phyloP scores from a whole-genome alignment of 2,113 vertebrate genomes.

The Climacteris rufus region DNA sequence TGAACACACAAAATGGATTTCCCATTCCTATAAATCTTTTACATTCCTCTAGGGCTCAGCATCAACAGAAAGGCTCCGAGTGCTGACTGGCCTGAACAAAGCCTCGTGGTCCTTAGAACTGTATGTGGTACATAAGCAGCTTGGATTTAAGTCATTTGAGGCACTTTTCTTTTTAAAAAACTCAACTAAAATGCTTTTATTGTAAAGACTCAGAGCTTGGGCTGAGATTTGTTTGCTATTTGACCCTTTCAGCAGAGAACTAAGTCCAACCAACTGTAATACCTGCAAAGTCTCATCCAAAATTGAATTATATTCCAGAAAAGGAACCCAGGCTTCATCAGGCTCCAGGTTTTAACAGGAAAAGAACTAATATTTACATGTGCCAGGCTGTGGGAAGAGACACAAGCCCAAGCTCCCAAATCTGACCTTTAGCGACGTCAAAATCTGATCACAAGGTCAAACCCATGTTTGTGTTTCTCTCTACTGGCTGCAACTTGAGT shows the following conservation, averaged over 20 bases:
- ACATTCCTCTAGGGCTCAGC: background rate
- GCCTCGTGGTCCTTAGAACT: background rate
- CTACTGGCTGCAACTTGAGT: background rate
- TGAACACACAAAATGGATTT: background rate
- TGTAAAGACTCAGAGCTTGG: background rate
- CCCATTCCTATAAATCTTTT: background rate
- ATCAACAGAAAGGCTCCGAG: fast-evolving
- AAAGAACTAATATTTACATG: background rate
- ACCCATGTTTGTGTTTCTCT: background rate
- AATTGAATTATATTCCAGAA: background rate
- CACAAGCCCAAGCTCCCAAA: background rate
- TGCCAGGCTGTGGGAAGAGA: background rate
- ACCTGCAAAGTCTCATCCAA: background rate
- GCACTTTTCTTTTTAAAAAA: background rate
- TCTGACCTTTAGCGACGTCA: background rate
- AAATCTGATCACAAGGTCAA: background rate
- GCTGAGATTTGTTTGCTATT: background rate
- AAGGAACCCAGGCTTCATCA: background rate
- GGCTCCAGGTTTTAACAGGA: background rate
- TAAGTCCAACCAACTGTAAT: background rate
- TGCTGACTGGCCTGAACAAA: background rate
- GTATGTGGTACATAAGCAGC: background rate
- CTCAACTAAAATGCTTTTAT: background rate
- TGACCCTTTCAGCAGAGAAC: background rate
- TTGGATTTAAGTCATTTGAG: background rate